phyloP scores from a whole-genome alignment of 2,888 invertebrate species.

The Drosophila kuntzei region DNA sequence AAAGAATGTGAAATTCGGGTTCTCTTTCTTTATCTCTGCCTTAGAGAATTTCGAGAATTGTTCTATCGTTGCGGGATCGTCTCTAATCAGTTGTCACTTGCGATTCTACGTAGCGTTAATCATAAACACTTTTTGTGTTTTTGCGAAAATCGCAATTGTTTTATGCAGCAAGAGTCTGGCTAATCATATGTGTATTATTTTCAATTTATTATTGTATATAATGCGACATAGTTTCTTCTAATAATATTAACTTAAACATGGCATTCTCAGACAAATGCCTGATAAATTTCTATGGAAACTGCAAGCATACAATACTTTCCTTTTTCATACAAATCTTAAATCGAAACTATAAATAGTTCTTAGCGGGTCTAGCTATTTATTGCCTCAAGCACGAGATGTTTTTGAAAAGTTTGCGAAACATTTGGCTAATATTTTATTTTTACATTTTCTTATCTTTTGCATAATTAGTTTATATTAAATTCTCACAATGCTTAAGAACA shows the following conservation, averaged over 20 bases:
- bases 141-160: background rate
- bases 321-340: conserved; percentile 66
- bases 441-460: conserved; percentile 1
- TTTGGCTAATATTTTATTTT: conserved; percentile 3
- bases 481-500: conserved; percentile 10
- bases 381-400: conserved; percentile 40
- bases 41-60: background rate
- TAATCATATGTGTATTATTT: conserved; percentile 1
- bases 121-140: background rate
- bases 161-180: background rate
- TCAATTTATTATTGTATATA: background rate
- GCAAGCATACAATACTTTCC: conserved; percentile 60
- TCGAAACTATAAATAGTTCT: conserved; percentile 66
- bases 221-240: background rate
- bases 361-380: conserved; percentile 37
- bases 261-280: conserved; percentile 7
- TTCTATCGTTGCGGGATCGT: background rate
- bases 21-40: background rate
- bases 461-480: conserved; percentile 20
- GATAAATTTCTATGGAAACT: conserved; percentile 13
- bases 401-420: conserved; percentile 54
- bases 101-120: conserved; percentile 1
- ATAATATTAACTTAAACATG: background rate
- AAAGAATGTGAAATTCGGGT: background rate
- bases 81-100: conserved; percentile 5